Percentiles rank a stretch among this genome's conserved stretches.
phyloP scores from a whole-genome alignment of 2,113 vertebrate genomes.

The Platycercus adscitus region DNA sequence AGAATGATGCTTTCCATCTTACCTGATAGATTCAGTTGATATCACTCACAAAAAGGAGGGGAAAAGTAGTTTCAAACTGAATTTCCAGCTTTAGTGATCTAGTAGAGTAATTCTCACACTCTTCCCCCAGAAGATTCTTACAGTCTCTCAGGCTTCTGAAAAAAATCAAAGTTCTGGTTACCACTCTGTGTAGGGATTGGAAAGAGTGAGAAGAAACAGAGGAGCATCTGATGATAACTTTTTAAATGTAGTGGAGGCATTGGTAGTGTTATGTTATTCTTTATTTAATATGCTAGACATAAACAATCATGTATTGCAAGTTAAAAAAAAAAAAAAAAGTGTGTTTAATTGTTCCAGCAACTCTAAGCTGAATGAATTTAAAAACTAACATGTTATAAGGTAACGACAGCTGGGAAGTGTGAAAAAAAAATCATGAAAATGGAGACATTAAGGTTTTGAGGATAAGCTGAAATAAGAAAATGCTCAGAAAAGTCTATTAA shows the following conservation, averaged over 20 bases:
- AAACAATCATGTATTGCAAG: neutral
- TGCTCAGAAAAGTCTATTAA: neutral
- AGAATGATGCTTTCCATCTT: slow-evolving; percentile 52
- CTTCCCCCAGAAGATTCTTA: neutral
- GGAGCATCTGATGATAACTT: neutral
- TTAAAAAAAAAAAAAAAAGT: neutral
- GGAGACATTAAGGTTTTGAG: neutral
- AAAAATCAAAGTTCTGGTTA: neutral
- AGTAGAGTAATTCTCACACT: neutral
- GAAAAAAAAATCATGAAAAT: neutral
- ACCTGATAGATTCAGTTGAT: slow-evolving; percentile 57
- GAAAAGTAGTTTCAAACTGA: slow-evolving; percentile 11
- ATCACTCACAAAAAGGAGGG: neutral
- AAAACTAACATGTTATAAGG: neutral
- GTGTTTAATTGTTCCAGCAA: neutral
- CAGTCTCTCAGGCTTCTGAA: slow-evolving; percentile 29
- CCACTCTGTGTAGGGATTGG: neutral
- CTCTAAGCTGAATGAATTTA: neutral
- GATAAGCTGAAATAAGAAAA: neutral
- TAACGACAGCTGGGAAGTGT: neutral
- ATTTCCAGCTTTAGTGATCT: slow-evolving; percentile 48
- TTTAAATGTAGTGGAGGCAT: neutral
- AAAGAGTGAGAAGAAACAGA: neutral
- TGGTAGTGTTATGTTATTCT: neutral
- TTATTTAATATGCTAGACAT: neutral